A percentile compares a stretch with the other conserved stretches of the same genome.
phyloP scores from a whole-genome alignment of 2,888 invertebrate species.

The Timema podura region DNA sequence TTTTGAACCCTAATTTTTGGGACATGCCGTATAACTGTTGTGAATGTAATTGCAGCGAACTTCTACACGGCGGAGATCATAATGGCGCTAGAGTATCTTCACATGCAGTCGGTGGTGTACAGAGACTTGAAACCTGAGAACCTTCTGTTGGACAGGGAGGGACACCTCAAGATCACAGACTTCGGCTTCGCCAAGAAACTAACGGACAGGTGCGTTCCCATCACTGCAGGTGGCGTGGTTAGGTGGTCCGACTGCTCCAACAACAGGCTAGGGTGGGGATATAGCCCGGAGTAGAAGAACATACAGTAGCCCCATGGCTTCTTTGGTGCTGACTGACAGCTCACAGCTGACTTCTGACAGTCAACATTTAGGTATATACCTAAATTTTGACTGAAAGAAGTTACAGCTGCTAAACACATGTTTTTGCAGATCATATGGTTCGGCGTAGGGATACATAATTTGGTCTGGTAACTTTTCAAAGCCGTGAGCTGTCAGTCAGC shows the following conservation, averaged over 20 bases:
- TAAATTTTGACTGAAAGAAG: too few relatives aligned
- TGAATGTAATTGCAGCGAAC: conserved; percentile 53
- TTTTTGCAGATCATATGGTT: too few relatives aligned
- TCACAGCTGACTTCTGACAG: too few relatives aligned
- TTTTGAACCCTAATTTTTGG: background rate
- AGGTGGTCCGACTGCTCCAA: background rate
- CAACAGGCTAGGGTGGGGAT: background rate
- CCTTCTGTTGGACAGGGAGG: conserved; percentile 83
- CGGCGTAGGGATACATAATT: too few relatives aligned
- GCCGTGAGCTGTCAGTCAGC: too few relatives aligned
- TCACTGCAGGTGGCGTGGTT: too few relatives aligned
- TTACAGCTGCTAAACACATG: too few relatives aligned
- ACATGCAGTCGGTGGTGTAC: conserved; percentile 83
- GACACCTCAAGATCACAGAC: conserved; percentile 95
- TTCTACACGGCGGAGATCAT: conserved; percentile 96
- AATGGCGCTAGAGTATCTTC: conserved; percentile 89
- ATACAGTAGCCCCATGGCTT: too few relatives aligned
- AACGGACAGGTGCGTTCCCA: conserved; percentile 62
- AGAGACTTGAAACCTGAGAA: conserved; percentile 93
- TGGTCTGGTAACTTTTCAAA: too few relatives aligned
- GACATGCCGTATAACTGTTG: background rate
- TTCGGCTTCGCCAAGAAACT: conserved; percentile 97
- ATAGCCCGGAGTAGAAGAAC: too few relatives aligned
- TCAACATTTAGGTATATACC: too few relatives aligned
- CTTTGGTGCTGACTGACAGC: too few relatives aligned